Conservation (phyloP, 2,113 vertebrate genomes). For the Pelusios castaneus region DNA sequence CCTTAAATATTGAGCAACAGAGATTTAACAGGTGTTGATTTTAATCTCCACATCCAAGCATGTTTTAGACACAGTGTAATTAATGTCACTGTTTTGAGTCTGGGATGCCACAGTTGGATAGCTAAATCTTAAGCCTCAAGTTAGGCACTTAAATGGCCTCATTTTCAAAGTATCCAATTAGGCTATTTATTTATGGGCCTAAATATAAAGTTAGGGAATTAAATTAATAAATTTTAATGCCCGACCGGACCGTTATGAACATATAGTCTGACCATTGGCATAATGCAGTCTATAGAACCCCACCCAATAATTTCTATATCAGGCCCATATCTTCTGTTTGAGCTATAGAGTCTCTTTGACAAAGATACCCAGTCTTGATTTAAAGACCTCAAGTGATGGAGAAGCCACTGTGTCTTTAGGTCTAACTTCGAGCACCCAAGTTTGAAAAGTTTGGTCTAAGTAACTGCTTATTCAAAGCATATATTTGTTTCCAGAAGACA, state of each 20-base stretch:
- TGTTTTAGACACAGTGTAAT: background rate
- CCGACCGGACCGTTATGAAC: background rate
- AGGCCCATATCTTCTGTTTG: background rate
- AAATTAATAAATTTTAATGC: background rate
- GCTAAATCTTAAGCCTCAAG: background rate
- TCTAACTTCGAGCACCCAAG: background rate
- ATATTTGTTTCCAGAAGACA: accelerated
- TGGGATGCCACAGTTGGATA: background rate
- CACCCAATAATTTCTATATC: background rate
- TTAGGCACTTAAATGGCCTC: background rate
- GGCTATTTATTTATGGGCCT: background rate
- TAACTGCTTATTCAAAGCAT: background rate
- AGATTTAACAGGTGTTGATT: background rate
- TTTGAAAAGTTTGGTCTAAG: background rate
- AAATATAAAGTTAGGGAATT: background rate
- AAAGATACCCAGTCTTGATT: background rate
- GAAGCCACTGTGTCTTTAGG: background rate
- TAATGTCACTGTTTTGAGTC: background rate
- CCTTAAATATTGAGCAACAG: background rate
- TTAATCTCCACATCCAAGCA: background rate
- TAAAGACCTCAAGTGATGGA: background rate
- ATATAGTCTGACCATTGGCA: background rate
- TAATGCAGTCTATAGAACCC: background rate
- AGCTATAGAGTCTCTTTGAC: background rate
- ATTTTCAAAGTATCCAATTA: background rate